A percentile compares a stretch with the other conserved stretches of the same genome.
Evolutionary conservation across 2,797 vertebrate species (phyloP).

Genomic region (Heterohyrax brucei): DNA sequence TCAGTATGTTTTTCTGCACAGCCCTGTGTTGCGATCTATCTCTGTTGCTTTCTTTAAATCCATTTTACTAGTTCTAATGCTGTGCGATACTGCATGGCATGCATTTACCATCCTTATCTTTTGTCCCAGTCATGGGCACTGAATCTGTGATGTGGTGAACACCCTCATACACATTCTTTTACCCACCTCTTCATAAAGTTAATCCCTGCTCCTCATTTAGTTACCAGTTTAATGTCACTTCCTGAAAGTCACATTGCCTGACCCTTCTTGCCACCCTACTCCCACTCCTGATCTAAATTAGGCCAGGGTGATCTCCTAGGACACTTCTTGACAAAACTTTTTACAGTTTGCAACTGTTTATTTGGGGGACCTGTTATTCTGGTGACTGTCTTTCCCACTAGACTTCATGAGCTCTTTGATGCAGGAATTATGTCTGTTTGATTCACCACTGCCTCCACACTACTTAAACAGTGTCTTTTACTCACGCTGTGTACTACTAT

Average conservation of each 20-base stretch:
- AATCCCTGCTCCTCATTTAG: background rate
- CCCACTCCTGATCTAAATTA: background rate
- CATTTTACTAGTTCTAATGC: background rate
- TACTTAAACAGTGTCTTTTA: background rate
- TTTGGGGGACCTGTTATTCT: background rate
- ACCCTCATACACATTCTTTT: background rate
- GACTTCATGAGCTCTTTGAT: background rate
- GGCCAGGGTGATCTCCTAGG: background rate
- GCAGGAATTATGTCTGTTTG: background rate
- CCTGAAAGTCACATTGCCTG: background rate
- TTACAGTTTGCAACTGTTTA: background rate
- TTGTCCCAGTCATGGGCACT: background rate
- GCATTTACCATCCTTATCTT: background rate
- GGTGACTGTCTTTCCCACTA: background rate
- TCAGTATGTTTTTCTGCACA: background rate
- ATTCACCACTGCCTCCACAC: background rate
- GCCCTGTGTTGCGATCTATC: background rate
- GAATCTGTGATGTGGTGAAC: background rate
- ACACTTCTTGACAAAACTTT: background rate
- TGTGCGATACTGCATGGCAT: accelerated
- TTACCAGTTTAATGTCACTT: background rate
- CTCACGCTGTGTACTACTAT: background rate
- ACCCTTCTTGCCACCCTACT: background rate
- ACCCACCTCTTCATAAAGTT: background rate
- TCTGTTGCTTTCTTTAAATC: background rate